Evolutionary conservation across 2,888 invertebrate genomes (phyloP).

Genomic region (Kuschelorhynchus macadamiae): DNA sequence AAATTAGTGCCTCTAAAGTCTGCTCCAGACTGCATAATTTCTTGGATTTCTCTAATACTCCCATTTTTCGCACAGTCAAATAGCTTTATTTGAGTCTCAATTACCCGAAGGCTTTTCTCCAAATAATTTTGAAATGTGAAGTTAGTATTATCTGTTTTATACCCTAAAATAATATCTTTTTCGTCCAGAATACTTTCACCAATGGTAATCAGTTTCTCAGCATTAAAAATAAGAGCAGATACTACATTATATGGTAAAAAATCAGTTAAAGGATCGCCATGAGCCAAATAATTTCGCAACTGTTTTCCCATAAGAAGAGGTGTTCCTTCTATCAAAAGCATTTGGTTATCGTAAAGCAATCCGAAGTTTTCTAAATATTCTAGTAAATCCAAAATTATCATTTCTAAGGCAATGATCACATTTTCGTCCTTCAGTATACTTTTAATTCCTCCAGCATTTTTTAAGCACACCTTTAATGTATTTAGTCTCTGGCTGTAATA

Average conservation of each 20-base stretch:
- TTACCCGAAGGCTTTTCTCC: not conserved
- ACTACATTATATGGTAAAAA: not conserved
- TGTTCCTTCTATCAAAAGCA: not conserved
- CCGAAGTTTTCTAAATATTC: constrained; percentile 3
- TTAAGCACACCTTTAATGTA: not conserved
- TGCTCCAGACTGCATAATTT: not conserved
- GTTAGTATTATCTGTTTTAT: not conserved
- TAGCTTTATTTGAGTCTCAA: not conserved
- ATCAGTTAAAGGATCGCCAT: constrained; percentile 4
- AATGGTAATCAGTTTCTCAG: not conserved
- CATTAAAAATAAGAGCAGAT: not conserved
- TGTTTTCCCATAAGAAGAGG: constrained; percentile 14
- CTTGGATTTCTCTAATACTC: not conserved
- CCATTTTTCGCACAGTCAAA: constrained; percentile 15
- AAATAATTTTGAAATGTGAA: not conserved
- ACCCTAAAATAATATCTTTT: not conserved
- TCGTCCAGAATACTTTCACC: not conserved
- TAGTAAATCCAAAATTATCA: constrained; percentile 8
- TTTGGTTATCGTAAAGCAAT: constrained; percentile 5
- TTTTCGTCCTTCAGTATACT: not conserved
- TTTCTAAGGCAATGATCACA: constrained; percentile 2
- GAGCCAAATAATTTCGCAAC: constrained; percentile 11
- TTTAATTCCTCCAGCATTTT: not conserved
- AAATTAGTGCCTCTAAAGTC: not conserved
- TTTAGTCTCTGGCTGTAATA: constrained; percentile 1